A percentile compares a stretch with the other conserved stretches of the same genome.
These are phyloP conservation scores for Syrista parreyssii DNA, from an alignment of 2,888 invertebrate species.

Conservation along the genomic window DNA sequence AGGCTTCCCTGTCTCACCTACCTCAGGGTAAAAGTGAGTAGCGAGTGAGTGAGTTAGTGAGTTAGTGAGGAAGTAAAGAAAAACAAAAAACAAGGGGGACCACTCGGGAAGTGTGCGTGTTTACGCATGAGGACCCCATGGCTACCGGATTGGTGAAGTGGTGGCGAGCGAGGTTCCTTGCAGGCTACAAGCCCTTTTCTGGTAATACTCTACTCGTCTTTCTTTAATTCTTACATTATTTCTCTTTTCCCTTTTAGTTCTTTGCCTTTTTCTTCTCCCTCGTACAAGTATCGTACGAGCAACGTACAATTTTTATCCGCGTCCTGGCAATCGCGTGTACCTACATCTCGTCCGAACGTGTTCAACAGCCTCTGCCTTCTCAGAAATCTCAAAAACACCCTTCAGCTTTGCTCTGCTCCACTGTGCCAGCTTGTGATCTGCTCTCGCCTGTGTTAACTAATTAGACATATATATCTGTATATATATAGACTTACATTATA, in stretches of 20 bases:
- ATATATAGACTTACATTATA: neutral
- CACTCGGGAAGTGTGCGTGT: constrained; percentile 37
- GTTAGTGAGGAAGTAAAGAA: constrained; percentile 24
- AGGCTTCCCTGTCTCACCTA: neutral
- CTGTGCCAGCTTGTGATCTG: neutral
- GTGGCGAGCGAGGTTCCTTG: constrained; percentile 81
- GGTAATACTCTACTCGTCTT: constrained; percentile 66
- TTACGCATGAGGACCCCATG: constrained; percentile 70
- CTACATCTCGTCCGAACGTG: neutral
- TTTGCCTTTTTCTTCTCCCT: constrained; percentile 5
- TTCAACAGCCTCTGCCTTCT: neutral
- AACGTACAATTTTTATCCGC: neutral
- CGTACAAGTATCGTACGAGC: neutral
- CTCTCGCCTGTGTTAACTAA: neutral
- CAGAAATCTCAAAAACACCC: neutral
- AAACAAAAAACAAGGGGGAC: neutral
- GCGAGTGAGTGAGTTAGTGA: constrained; percentile 8
- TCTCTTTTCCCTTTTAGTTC: constrained; percentile 10
- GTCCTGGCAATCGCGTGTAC: neutral
- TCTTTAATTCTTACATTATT: constrained; percentile 5
- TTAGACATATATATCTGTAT: neutral
- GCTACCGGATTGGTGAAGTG: constrained; percentile 81
- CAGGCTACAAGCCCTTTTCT: constrained; percentile 80
- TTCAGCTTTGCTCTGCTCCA: neutral
- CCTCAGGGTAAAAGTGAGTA: neutral